These are phyloP conservation scores for Rhamphomyia laevipes DNA, from an alignment of 2,888 invertebrate species.

Conservation along the genomic window DNA sequence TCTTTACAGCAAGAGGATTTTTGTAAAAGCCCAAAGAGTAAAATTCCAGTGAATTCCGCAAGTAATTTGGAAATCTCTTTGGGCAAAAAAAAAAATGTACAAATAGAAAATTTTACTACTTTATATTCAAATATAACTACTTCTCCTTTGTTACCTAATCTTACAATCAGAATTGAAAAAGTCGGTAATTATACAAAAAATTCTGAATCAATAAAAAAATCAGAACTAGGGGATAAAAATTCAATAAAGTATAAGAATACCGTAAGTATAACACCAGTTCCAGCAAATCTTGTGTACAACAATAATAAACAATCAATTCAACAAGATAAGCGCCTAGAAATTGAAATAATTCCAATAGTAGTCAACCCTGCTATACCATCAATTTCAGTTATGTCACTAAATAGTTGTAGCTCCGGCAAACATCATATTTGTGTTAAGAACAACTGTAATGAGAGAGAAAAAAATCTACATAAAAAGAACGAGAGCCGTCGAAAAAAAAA, in stretches of 20 bases:
- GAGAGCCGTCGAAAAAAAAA: constrained; percentile 5
- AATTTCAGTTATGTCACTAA: constrained; percentile 29
- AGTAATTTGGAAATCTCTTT: constrained; percentile 31
- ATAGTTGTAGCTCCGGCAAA: no score
- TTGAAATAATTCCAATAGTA: constrained; percentile 74
- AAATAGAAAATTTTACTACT: no score
- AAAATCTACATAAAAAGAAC: not conserved
- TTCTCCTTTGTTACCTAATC: no score
- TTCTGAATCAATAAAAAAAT: not conserved
- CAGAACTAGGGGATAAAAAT: not conserved
- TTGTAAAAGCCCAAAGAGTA: constrained; percentile 47
- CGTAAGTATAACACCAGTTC: constrained; percentile 32
- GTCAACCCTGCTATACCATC: constrained; percentile 28
- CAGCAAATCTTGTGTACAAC: constrained; percentile 6
- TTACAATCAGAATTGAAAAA: no score
- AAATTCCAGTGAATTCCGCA: not conserved
- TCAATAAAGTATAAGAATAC: constrained; percentile 22
- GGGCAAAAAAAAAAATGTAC: constrained; percentile 23
- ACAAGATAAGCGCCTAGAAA: constrained; percentile 56
- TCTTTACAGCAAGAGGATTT: constrained; percentile 38
- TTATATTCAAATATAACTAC: no score
- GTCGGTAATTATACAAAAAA: not conserved
- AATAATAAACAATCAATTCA: not conserved
- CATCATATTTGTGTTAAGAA: no score
- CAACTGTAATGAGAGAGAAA: no score